Base-by-base conservation (phyloP, 2,888 invertebrate species). In the Cosmia pyralina region DNA sequence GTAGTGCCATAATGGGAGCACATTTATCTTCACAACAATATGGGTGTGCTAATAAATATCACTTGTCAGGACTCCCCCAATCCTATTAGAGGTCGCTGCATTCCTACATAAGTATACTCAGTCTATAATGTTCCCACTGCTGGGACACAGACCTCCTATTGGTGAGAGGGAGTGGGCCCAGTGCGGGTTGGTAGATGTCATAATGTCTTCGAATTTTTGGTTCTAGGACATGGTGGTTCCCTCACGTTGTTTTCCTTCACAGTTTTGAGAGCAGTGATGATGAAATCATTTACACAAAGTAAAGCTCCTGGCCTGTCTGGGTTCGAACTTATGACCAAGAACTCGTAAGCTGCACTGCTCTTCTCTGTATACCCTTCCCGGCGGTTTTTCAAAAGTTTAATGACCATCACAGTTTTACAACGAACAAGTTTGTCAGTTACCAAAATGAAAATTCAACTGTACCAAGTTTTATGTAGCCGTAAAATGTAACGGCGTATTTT, bases 11-110 rank as follows among this genome's bases (percentile, higher is more conserved):
- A 92, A 92, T 91, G 90, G 90, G 88, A 85, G 84, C 85, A 81
- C 93, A 93, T 96, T 92, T 93, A 93, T 95, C 94, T 90, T 55
- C 83, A 86, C 88, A 89, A 93, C 93, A 93, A 93, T 94, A 92
- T 90, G 91, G 89, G 89, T 85, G 89, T 88, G 87, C 90, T 92
- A 92, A 93, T 94, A 95, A 94, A 95, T 94, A 94, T 93, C 87
- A 90, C 84, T 91, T 92, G 94, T 92, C 92, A 91, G 87, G 90
- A 92, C 88, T 91, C 88, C 87, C 87, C 85, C 86, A 89, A 91
- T 89, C 88, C 88, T 90, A 88, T 89, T 89, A 89, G 84, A 86
- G 81, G 86, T 80, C 77, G 74, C 67, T 82, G 80, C 76, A 76
- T 68, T 69, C 68, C 58, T 19, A 41, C 41, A 41, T 41, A 41